Evolutionary conservation across 2,113 vertebrate genomes (phyloP), one percentile per base, ranked within the genome.

Genomic region (Heterotis niloticus): DNA sequence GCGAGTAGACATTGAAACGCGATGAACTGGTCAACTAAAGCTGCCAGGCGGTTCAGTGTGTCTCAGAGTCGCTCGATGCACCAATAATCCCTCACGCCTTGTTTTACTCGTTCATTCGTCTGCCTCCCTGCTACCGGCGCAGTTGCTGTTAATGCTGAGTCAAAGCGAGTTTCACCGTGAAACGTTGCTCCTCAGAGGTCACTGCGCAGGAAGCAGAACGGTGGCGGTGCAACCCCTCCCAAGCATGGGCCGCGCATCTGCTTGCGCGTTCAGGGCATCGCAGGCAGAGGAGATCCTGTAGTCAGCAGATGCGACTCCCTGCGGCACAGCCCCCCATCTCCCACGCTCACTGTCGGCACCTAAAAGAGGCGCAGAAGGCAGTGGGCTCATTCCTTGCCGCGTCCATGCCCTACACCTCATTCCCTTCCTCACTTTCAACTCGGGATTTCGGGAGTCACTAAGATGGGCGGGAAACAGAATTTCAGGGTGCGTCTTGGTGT

Each of bases 1-100:
- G 62, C 11, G 56, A 74, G 51, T 62, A 67, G 23, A 51, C 24
- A 67, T 75, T 67, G 14, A 67, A 68, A 80, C 17, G 26, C 20
- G 59, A 67, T 75, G 75, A 80, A 29, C 52, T 51, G 67, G 79
- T 54, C 79, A 75, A 57, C 23, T 67, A 56, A 64, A 18, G 57
- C 56, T 29, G 52, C 73, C 29, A 59, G 52, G 54, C 5, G 73
- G 73, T 52, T 29, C 7, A 16, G n/a, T 52, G 52, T 59, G n/a
- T 57, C 54, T 75, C 56, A 24, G 16, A 26, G 28, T 5, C 23
- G 7, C 24, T 60, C 24, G 72, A 57, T 20, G 67, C 28, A 16
- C 67, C 34, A 44, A 44, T 44, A 44, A 44, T 7, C 34, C 34
- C 3, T 44, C 34, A 7, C 34, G 7, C 34, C n/a, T n/a, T n/a